A percentile compares a stretch with the other conserved stretches of the same genome.
phyloP scores from a whole-genome alignment of 1,140 invertebrate genomes.

The Rhyzopertha dominica region DNA sequence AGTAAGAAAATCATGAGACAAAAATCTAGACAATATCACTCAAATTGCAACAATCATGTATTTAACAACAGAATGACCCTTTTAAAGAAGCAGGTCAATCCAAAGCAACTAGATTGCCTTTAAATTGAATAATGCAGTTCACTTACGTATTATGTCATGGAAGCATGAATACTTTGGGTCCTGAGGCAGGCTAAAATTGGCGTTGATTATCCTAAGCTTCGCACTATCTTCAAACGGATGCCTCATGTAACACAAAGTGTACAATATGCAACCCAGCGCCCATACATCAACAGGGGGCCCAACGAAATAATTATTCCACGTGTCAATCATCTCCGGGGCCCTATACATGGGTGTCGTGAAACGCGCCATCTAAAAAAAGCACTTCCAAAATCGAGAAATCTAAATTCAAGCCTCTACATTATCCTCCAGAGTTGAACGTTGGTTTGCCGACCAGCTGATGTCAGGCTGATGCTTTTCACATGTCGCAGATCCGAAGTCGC shows the following conservation, averaged over 20 bases:
- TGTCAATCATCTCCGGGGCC: constrained; percentile 95
- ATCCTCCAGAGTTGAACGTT: constrained; percentile 90
- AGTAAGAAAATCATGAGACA: too few relatives aligned
- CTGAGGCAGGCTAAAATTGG: constrained; percentile 82
- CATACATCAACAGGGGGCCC: constrained; percentile 87
- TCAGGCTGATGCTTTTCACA: constrained; percentile 79
- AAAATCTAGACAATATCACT: too few relatives aligned
- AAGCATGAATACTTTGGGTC: constrained; percentile 79
- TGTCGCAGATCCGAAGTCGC: constrained; percentile 98
- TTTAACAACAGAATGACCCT: too few relatives aligned
- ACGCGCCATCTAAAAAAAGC: constrained; percentile 53
- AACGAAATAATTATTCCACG: constrained; percentile 94
- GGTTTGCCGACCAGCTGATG: constrained; percentile 84
- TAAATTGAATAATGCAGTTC: too few relatives aligned
- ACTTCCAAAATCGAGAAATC: not conserved
- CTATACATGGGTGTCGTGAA: constrained; percentile 85
- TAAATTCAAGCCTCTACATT: constrained; percentile 58
- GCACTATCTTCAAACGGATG: constrained; percentile 98
- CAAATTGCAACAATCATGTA: too few relatives aligned
- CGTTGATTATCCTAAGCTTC: constrained; percentile 94
- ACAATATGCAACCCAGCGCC: constrained; percentile 95
- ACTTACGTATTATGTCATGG: constrained; percentile 85
- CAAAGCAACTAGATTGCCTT: too few relatives aligned
- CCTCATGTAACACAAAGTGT: constrained; percentile 83
- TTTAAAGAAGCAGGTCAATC: too few relatives aligned